Conservation (phyloP, 2,797 vertebrate species). For the Hybognathus amarus region DNA sequence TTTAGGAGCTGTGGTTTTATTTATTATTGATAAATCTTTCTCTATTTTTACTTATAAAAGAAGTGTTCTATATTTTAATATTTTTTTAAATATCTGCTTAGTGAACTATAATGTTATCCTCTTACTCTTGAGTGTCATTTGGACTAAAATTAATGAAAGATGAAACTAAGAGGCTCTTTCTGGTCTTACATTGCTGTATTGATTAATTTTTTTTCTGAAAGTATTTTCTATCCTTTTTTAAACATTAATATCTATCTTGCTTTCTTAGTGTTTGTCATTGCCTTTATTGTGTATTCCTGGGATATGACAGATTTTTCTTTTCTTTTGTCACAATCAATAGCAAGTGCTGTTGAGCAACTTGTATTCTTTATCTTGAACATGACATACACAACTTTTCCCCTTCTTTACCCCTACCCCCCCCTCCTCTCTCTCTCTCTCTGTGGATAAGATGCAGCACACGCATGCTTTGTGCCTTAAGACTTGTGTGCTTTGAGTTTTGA, state of each 20-base stretch:
- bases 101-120: neutral
- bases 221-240: constrained; percentile 27
- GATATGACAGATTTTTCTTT: neutral
- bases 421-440: neutral
- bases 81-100: neutral
- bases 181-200: constrained; percentile 24
- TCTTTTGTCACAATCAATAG: constrained; percentile 26
- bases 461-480: constrained; percentile 27
- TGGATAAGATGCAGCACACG: neutral
- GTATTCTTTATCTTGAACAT: constrained; percentile 2
- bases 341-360: constrained; percentile 27
- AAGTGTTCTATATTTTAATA: neutral
- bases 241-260: constrained; percentile 34
- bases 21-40: neutral
- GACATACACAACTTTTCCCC: neutral
- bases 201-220: constrained; percentile 34
- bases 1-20: neutral
- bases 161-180: constrained; percentile 13
- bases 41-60: neutral
- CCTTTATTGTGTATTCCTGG: constrained; percentile 19
- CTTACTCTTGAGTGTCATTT: neutral
- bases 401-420: neutral
- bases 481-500: constrained; percentile 55
- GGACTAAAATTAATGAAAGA: neutral
- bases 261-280: constrained; percentile 13